Percentiles rank a stretch among this genome's conserved stretches.
phyloP scores from a whole-genome alignment of 35 echinoderm and acorn worm genomes.

The Strongylocentrotus purpuratus region DNA sequence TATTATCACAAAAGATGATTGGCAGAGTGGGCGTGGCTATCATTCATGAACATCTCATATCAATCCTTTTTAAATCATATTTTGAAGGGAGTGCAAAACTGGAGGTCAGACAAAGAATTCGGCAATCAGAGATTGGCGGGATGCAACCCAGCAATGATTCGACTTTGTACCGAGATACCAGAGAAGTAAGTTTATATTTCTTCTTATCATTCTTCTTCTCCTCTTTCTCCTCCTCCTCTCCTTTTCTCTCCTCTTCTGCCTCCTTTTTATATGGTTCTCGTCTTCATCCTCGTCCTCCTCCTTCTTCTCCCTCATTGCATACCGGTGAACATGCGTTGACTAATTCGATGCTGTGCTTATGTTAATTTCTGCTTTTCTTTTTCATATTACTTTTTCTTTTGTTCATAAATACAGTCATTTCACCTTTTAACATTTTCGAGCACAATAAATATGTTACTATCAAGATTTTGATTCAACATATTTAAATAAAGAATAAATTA shows the following conservation, averaged over 20 bases:
- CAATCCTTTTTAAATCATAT: neutral
- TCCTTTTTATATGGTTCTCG: neutral
- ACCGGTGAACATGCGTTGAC: no score
- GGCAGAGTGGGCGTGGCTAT: neutral
- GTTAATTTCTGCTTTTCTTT: no score
- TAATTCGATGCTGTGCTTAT: no score
- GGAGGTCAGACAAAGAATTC: constrained; percentile 74
- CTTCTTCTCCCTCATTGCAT: neutral
- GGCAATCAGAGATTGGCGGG: constrained; percentile 59
- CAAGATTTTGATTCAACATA: no score
- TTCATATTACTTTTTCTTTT: no score
- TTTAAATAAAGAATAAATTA: no score
- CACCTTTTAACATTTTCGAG: no score
- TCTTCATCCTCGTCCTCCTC: neutral
- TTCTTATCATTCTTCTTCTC: neutral
- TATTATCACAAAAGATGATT: neutral
- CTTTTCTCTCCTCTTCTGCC: neutral
- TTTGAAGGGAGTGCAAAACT: constrained; percentile 38
- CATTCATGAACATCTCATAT: no score
- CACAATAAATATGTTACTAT: no score
- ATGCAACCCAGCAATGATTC: constrained; percentile 64
- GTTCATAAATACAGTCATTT: no score
- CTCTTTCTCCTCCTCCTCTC: neutral
- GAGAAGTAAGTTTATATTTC: constrained; percentile 53
- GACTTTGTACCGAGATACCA: constrained; percentile 66